Evolutionary conservation across 1,140 invertebrate species (phyloP).

Genomic region (Drosophila pectinifera): DNA sequence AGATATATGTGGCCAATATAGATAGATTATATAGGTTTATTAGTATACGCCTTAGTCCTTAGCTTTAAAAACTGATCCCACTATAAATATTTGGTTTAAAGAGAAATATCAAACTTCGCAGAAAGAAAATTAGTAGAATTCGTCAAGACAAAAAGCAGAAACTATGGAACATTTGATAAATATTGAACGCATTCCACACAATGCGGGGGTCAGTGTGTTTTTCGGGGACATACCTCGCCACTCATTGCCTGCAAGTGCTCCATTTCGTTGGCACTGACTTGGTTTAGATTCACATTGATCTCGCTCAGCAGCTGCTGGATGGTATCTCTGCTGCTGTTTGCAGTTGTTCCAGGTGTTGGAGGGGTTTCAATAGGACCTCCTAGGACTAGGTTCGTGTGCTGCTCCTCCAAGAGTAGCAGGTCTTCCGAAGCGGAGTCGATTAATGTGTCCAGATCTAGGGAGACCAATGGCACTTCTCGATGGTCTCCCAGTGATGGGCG

Average conservation of each 20-base stretch:
- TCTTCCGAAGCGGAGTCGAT: conserved; percentile 56
- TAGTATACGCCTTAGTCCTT: no score
- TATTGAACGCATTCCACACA: not conserved
- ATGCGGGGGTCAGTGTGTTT: not conserved
- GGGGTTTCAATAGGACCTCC: not conserved
- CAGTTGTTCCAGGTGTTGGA: not conserved
- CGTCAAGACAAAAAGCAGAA: not conserved
- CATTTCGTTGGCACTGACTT: conserved; percentile 70
- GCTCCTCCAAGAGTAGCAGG: conserved; percentile 41
- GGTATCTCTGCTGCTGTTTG: conserved; percentile 22
- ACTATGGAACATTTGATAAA: not conserved
- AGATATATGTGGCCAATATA: not conserved
- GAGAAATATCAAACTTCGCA: not conserved
- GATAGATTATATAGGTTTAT: not conserved
- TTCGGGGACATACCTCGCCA: conserved; percentile 58
- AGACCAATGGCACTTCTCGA: not conserved
- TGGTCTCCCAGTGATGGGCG: not conserved
- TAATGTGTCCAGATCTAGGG: conserved; percentile 34
- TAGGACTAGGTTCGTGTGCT: conserved; percentile 40
- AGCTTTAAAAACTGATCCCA: not conserved
- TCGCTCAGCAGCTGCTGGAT: conserved; percentile 57
- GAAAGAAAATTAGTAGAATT: not conserved
- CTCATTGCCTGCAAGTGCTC: conserved; percentile 75
- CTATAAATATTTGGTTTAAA: not conserved
- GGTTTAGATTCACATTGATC: conserved; percentile 66